Percentiles rank a stretch among this genome's conserved stretches.
phyloP scores from a whole-genome alignment of 2,888 invertebrate genomes.

The Nomada flava region DNA sequence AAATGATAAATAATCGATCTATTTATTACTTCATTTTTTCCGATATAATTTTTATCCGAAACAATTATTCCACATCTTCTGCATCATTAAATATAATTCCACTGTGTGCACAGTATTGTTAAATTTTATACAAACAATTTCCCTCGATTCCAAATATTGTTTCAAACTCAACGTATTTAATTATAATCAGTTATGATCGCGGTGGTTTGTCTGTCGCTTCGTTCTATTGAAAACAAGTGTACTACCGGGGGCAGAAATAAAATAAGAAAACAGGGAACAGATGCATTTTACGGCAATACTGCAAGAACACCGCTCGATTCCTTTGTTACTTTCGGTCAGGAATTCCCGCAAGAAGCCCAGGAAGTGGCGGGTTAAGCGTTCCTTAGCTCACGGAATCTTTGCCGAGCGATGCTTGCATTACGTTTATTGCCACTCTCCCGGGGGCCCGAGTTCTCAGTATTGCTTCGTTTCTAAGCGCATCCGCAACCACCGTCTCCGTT shows the following conservation, averaged over 20 bases:
- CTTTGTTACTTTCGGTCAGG: conserved; percentile 50
- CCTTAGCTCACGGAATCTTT: conserved; percentile 52
- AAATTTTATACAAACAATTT: neutral
- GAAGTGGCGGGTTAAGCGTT: conserved; percentile 60
- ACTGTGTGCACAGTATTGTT: too few relatives aligned
- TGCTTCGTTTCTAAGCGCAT: conserved; percentile 68
- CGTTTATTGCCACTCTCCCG: conserved; percentile 64
- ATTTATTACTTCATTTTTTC: too few relatives aligned
- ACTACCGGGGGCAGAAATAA: neutral
- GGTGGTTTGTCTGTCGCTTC: too few relatives aligned
- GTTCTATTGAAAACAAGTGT: neutral
- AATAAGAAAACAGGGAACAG: neutral
- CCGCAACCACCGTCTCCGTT: conserved; percentile 57
- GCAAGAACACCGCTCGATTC: conserved; percentile 36
- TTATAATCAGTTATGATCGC: neutral
- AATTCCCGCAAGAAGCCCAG: conserved; percentile 59
- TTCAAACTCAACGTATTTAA: neutral
- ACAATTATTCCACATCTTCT: too few relatives aligned
- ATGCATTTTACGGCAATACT: conserved; percentile 31
- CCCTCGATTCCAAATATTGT: neutral
- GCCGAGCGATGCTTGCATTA: conserved; percentile 67
- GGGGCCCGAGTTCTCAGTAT: conserved; percentile 63
- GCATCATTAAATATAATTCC: too few relatives aligned
- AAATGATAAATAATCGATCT: too few relatives aligned
- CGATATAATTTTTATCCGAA: too few relatives aligned